Percentiles rank a stretch among this genome's conserved stretches.
phyloP scores from a whole-genome alignment of 64 coral and sea anemone genomes.

The Stylophora pistillata region DNA sequence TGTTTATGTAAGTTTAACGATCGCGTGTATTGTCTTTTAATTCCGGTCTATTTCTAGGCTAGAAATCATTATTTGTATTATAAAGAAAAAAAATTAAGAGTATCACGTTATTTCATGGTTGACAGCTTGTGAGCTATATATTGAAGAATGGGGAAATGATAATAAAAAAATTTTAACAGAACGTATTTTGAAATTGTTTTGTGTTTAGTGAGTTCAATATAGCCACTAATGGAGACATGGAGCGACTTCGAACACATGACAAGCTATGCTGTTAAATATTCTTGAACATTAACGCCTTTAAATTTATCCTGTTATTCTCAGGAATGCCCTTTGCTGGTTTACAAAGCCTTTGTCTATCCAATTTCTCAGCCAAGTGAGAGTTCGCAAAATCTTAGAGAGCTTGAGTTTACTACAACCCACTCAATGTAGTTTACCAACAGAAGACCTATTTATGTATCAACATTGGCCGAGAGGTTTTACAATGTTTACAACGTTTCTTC shows the following conservation, averaged over 20 bases:
- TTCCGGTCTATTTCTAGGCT: slow-evolving; percentile 3
- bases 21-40: slow-evolving; percentile 36
- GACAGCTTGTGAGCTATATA: slow-evolving; percentile 20
- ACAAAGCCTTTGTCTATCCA: too few species aligned
- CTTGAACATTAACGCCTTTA: neutral
- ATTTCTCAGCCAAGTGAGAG: too few species aligned
- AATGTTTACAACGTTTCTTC: too few species aligned
- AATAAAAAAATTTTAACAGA: neutral
- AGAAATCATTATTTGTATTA: slow-evolving; percentile 35
- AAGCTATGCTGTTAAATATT: neutral
- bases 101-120: neutral
- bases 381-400: too few species aligned
- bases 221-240: slow-evolving; percentile 10
- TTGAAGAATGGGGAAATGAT: slow-evolving; percentile 18
- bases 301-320: neutral
- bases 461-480: too few species aligned
- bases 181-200: slow-evolving; percentile 18
- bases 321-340: too few species aligned
- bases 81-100: neutral
- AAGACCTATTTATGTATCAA: too few species aligned
- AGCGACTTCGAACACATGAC: neutral
- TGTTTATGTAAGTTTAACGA: slow-evolving; percentile 58
- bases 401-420: too few species aligned
- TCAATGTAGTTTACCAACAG: too few species aligned
- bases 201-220: slow-evolving; percentile 45